phyloP scores from a whole-genome alignment of 2,888 invertebrate genomes.

The Lepidochrysops patricia region DNA sequence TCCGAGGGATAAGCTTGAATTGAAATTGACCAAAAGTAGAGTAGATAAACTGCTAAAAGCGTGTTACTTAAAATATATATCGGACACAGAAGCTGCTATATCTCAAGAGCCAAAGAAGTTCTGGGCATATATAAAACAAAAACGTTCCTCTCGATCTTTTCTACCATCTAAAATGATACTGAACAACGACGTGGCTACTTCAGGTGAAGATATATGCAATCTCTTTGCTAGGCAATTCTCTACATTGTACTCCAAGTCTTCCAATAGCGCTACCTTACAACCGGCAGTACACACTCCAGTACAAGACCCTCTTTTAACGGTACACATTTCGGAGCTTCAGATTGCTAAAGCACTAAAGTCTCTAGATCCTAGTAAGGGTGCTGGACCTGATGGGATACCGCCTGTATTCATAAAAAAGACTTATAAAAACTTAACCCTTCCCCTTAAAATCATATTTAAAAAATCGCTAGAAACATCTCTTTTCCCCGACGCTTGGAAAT shows the following conservation, averaged over 20 bases:
- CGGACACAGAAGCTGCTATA: neutral
- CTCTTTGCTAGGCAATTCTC: neutral
- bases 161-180: neutral
- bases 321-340: too few relatives aligned
- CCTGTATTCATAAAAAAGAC: neutral
- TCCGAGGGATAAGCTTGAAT: constrained; percentile 7
- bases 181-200: neutral
- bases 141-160: neutral
- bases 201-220: neutral
- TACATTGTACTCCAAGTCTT: too few relatives aligned
- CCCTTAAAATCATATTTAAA: neutral
- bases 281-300: too few relatives aligned
- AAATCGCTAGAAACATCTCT: neutral
- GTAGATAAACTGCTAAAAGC: neutral
- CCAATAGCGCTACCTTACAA: too few relatives aligned
- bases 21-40: neutral
- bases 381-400: neutral
- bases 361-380: neutral
- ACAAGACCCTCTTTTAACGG: too few relatives aligned
- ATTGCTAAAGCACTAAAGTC: too few relatives aligned
- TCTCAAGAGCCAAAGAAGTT: neutral
- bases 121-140: constrained; percentile 8
- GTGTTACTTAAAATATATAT: neutral
- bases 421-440: neutral
- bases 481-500: neutral